Percentiles rank a stretch among this genome's conserved stretches.
Evolutionary conservation across 2,113 vertebrate genomes (phyloP).

Genomic region (Excalfactoria chinensis): DNA sequence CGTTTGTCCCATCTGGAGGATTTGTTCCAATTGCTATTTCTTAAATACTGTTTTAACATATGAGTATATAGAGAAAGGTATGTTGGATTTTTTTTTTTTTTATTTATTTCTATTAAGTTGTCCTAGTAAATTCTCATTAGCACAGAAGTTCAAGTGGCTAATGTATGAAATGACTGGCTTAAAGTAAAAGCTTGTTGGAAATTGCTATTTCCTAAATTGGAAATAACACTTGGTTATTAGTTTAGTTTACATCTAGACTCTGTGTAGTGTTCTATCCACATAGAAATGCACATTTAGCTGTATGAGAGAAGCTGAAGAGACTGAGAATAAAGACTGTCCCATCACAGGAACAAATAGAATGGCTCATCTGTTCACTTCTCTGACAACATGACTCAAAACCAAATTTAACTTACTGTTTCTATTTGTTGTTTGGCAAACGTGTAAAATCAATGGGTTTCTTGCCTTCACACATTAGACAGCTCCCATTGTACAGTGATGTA

Average conservation of each 20-base stretch:
- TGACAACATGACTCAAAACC: neutral
- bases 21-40: neutral
- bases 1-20: neutral
- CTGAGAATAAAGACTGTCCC: neutral
- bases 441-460: neutral
- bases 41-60: neutral
- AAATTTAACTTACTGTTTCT: neutral
- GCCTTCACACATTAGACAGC: neutral
- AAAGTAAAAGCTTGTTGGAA: neutral
- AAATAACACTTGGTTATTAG: neutral
- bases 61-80: neutral
- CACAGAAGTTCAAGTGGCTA: neutral
- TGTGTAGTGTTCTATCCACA: neutral
- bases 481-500: neutral
- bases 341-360: neutral
- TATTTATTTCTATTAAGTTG: neutral
- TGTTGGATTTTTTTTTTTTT: neutral
- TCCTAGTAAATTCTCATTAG: neutral
- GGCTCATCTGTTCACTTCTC: neutral
- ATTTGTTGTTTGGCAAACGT: neutral
- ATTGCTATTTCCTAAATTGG: neutral
- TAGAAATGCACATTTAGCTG: neutral
- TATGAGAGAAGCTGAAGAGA: neutral
- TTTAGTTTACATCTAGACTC: conserved; percentile 15
- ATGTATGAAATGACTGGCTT: neutral